Evolutionary conservation across 1,140 invertebrate genomes (phyloP), one percentile per base, ranked within the genome.

Genomic region (Daktulosphaira vitifoliae): DNA sequence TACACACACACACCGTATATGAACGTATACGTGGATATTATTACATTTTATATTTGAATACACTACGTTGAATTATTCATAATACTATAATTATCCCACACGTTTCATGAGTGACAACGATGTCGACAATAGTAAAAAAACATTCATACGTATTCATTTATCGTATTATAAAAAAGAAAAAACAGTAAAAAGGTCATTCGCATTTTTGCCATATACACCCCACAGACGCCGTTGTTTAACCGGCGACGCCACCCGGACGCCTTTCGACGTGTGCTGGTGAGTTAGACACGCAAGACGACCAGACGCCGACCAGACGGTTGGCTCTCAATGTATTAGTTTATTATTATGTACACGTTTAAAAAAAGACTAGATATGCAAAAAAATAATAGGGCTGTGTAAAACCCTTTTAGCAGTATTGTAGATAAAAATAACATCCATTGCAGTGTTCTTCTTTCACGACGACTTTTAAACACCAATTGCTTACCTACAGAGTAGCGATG

Each of bases 61-160:
- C n/a, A n/a, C n/a, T 33, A 26, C 39, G 54, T 59, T 59, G 42
- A 59, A 59, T 59, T 46, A 59, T 59, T 59, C 54, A 44, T 44
- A 18, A 42, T 54, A 51, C 23, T 20, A 15, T 16, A 15, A 44
- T 38, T 52, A 53, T 53, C 29, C 16, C 18, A 15, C n/a, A 44
- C 38, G 23, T 59, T 59, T 1, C 5, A 6, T 11, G 29, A 33
- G 29, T 11, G 29, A 33, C 29, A 33, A 33, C 29, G 29, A 33
- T 11, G 29, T 5, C 29, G 5, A 20, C 38, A 44, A 44, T 25
- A 18, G 16, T 37, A 54, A 26, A 56, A 53, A 26, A 54, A 56
- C 38, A 44, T 11, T 33, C 5, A 33, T 6, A 33, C 29, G 39
- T 59, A 59, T 38, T 44, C n/a, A 59, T 59, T 59, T 25, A 59